phyloP scores from a whole-genome alignment of 2,113 vertebrate species.

The Canis aureus region DNA sequence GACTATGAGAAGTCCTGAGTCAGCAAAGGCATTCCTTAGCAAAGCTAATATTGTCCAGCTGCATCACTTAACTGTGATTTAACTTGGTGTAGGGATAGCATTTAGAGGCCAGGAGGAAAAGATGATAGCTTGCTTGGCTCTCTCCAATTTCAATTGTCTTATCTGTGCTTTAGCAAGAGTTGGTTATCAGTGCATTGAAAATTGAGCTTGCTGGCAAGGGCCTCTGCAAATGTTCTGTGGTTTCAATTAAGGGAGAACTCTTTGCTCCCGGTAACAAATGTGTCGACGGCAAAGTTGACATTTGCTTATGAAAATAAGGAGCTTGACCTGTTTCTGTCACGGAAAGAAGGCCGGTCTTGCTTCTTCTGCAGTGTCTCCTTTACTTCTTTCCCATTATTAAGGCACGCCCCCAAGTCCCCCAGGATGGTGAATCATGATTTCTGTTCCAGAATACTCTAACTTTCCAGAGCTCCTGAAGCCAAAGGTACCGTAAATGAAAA shows the following conservation, averaged over 20 bases:
- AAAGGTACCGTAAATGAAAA: not conserved
- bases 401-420: not conserved
- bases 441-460: not conserved
- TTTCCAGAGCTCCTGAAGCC: not conserved
- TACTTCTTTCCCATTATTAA: not conserved
- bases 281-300: not conserved
- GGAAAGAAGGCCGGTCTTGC: not conserved
- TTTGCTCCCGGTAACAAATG: not conserved
- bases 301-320: constrained; percentile 28
- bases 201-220: constrained; percentile 9
- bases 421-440: not conserved
- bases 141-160: constrained; percentile 23
- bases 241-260: not conserved
- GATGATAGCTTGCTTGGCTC: not conserved
- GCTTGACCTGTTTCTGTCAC: not conserved
- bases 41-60: not conserved
- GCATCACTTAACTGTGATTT: not conserved
- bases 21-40: not conserved
- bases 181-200: constrained; percentile 42
- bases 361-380: not conserved
- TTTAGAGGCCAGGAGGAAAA: not conserved
- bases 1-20: not conserved
- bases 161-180: constrained; percentile 42
- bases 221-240: not conserved
- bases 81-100: not conserved